phyloP scores from a whole-genome alignment of 1,140 invertebrate genomes.

The Megalopta genalis region DNA sequence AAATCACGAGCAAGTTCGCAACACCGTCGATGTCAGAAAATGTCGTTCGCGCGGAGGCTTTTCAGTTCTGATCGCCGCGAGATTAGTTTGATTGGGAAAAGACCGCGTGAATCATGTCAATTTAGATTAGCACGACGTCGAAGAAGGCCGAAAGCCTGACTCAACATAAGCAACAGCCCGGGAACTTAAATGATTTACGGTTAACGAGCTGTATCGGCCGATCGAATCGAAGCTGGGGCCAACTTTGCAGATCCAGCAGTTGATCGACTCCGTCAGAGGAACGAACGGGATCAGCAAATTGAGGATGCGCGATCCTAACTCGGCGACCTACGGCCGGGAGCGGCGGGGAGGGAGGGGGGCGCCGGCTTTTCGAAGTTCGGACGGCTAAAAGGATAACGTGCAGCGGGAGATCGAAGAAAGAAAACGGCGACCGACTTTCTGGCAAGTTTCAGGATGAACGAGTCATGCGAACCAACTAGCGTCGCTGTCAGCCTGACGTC shows the following conservation, averaged over 20 bases:
- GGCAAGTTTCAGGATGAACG: constrained; percentile 52
- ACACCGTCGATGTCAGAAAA: too few species aligned
- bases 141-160: too few species aligned
- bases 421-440: constrained; percentile 41
- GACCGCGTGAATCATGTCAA: too few species aligned
- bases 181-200: background rate
- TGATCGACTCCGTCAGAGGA: constrained; percentile 35
- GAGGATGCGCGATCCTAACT: constrained; percentile 19
- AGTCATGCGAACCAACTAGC: constrained; percentile 30
- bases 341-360: too few species aligned
- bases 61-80: too few species aligned
- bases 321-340: background rate
- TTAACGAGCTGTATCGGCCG: constrained; percentile 2
- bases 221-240: constrained; percentile 9
- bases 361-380: constrained; percentile 16
- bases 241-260: constrained; percentile 46
- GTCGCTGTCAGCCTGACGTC: constrained; percentile 42
- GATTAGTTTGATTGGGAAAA: too few species aligned
- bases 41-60: too few species aligned
- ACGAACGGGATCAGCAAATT: constrained; percentile 53
- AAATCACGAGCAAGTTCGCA: too few species aligned
- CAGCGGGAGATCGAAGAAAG: constrained; percentile 7
- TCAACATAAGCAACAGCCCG: too few species aligned
- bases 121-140: too few species aligned
- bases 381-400: constrained; percentile 29